phyloP scores from a whole-genome alignment of 2,113 vertebrate species.

The Amphilophus citrinellus region DNA sequence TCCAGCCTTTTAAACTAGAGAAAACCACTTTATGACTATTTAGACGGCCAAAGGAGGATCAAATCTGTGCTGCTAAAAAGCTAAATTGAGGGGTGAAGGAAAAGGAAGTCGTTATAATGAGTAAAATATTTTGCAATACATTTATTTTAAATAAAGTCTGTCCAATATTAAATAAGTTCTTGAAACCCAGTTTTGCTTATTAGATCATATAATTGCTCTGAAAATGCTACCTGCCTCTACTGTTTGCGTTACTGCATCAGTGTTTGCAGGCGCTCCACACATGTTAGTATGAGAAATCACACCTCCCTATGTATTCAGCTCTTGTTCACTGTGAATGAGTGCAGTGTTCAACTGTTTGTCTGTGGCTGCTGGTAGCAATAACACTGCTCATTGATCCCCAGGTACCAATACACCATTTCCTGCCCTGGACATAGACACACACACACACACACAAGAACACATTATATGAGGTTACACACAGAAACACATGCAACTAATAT shows the following conservation, averaged over 20 bases:
- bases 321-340: constrained; percentile 57
- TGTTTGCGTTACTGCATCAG: not conserved
- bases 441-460: not conserved
- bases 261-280: not conserved
- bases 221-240: not conserved
- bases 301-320: constrained; percentile 21
- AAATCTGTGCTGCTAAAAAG: constrained; percentile 2
- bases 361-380: constrained; percentile 53
- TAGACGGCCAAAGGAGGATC: constrained; percentile 6
- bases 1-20: constrained; percentile 13
- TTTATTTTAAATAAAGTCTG: not conserved
- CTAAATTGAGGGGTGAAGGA: not conserved
- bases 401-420: constrained; percentile 43
- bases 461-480: constrained; percentile 17
- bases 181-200: not conserved
- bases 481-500: constrained; percentile 1
- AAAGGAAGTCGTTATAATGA: not conserved
- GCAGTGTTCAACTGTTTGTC: constrained; percentile 56
- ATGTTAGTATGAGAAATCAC: constrained; percentile 44
- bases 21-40: constrained; percentile 19
- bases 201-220: not conserved
- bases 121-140: not conserved
- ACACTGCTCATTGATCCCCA: constrained; percentile 61
- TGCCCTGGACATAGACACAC: constrained; percentile 5
- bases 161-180: not conserved